A percentile compares a stretch with the other conserved stretches of the same genome.
Conservation (phyloP, 2,797 vertebrate genomes). For the Lepidocolaptes lacrymiger region DNA sequence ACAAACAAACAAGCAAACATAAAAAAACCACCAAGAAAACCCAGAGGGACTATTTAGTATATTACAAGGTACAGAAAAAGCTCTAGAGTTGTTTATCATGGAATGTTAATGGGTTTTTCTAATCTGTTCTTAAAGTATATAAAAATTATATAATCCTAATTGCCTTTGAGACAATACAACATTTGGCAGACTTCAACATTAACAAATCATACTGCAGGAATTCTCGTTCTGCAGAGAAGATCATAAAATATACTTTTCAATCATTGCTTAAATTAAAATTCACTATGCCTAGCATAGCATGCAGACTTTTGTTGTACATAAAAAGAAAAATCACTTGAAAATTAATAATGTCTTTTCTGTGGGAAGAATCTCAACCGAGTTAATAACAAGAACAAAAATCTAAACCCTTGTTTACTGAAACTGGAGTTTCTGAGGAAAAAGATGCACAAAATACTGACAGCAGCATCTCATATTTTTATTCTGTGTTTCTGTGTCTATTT, state of each 20-base stretch:
- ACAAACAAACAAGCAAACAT: too few species aligned
- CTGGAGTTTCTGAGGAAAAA: not conserved
- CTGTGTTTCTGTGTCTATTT: not conserved
- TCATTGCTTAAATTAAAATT: conserved; percentile 63
- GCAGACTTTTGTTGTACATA: not conserved
- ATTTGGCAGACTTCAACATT: not conserved
- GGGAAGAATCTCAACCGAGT: not conserved
- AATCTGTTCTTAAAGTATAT: not conserved
- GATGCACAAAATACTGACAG: not conserved
- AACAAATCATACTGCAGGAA: not conserved
- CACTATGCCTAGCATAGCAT: not conserved
- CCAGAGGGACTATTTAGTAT: not conserved
- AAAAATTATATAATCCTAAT: not conserved
- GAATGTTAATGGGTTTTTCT: not conserved
- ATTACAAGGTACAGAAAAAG: not conserved
- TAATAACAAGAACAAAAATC: conserved; percentile 1
- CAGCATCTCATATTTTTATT: not conserved
- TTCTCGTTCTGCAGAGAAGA: not conserved
- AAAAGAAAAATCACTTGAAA: conserved; percentile 41
- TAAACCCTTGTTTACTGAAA: not conserved
- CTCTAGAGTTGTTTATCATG: not conserved
- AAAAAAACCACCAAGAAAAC: not conserved
- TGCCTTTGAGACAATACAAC: not conserved
- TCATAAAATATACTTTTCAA: not conserved
- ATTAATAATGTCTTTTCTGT: conserved; percentile 33